A percentile compares a stretch with the other conserved stretches of the same genome.
Evolutionary conservation across 2,888 invertebrate species (phyloP).

Genomic region (Parnassius glacialis): DNA sequence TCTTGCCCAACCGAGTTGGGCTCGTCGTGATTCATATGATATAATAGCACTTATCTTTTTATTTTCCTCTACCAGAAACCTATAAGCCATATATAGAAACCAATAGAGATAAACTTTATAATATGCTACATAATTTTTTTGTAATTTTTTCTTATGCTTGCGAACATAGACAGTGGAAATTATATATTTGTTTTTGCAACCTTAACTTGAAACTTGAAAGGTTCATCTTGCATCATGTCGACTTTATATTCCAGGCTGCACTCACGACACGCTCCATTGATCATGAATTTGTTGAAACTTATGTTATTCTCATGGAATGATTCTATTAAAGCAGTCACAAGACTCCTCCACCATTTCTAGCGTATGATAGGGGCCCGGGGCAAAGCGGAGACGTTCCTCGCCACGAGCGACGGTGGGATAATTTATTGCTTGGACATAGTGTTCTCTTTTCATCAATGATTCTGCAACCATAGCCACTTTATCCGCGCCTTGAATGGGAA

Average conservation of each 20-base stretch:
- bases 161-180: slow-evolving; percentile 33
- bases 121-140: slow-evolving; percentile 38
- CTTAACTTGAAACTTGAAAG: slow-evolving; percentile 60
- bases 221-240: slow-evolving; percentile 64
- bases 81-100: slow-evolving; percentile 59
- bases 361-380: slow-evolving; percentile 97
- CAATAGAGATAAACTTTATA: slow-evolving; percentile 44
- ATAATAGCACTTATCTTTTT: slow-evolving; percentile 43
- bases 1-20: too few species aligned
- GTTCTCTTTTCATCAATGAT: slow-evolving; percentile 90
- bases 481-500: slow-evolving; percentile 93
- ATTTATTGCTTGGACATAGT: slow-evolving; percentile 99
- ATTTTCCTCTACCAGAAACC: slow-evolving; percentile 53
- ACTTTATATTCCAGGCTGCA: slow-evolving; percentile 75
- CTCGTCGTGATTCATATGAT: too few species aligned
- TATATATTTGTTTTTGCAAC: slow-evolving; percentile 49
- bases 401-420: slow-evolving; percentile 97
- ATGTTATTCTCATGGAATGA: slow-evolving; percentile 91
- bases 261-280: slow-evolving; percentile 68
- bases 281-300: slow-evolving; percentile 81
- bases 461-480: slow-evolving; percentile 91
- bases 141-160: slow-evolving; percentile 37
- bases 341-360: slow-evolving; percentile 89
- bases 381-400: slow-evolving; percentile 94
- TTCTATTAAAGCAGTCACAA: slow-evolving; percentile 88